Percentiles rank a stretch among this genome's conserved stretches.
These are phyloP conservation scores for Lithophane semibrunnea DNA, from an alignment of 2,888 invertebrate species.

Conservation along the genomic window DNA sequence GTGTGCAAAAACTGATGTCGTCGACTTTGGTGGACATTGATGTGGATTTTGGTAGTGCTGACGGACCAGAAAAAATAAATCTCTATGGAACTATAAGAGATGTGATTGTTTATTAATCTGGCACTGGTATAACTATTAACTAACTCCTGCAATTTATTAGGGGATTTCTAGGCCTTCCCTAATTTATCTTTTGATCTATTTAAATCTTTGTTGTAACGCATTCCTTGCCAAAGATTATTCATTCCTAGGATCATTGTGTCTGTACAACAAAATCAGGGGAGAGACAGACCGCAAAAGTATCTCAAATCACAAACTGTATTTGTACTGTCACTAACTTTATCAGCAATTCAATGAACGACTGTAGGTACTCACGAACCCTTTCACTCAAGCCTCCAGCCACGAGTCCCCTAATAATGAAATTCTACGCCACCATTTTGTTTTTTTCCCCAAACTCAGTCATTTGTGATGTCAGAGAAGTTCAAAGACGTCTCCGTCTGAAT, in stretches of 20 bases:
- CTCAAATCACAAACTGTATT: constrained; percentile 10
- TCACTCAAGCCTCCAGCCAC: not conserved
- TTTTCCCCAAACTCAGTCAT: constrained; percentile 35
- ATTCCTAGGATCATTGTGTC: too few species aligned
- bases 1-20: constrained; percentile 23
- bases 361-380: constrained; percentile 23
- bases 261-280: not conserved
- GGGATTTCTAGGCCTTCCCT: too few species aligned
- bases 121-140: too few species aligned
- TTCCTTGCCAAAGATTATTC: not conserved
- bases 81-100: not conserved
- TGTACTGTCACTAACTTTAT: constrained; percentile 32
- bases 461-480: constrained; percentile 37
- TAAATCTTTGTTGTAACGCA: not conserved
- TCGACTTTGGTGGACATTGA: not conserved
- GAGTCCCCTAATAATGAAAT: constrained; percentile 46
- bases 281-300: not conserved
- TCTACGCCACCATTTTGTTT: constrained; percentile 44
- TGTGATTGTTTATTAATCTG: not conserved
- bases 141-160: not conserved
- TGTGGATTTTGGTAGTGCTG: not conserved
- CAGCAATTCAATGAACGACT: constrained; percentile 42
- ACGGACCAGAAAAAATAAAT: not conserved
- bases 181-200: not conserved
- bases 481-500: constrained; percentile 52